Evolutionary conservation across 2,797 vertebrate genomes (phyloP), one percentile per base, ranked within the genome.

Genomic region (Aldrovandia affinis): DNA sequence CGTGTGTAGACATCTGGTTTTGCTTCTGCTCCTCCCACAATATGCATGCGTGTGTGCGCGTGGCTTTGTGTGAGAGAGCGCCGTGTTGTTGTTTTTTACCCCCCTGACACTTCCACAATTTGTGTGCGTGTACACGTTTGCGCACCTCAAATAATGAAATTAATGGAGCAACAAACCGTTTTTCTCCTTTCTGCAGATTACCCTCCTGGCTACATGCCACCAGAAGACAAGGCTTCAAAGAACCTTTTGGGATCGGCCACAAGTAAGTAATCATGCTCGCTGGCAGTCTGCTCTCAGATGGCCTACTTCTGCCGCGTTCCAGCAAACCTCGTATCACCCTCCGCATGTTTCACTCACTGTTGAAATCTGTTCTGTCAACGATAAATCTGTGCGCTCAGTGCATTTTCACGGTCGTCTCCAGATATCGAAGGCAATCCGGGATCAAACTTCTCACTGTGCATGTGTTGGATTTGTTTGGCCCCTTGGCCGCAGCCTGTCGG

Each of bases 171-270:
- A 78, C 85, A 83, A 68, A 30, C 20, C 54, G 8, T 25, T 30
- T 28, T 42, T 12, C 42, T 80, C 14, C 81, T 89, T 81, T 87
- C 84, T 61, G 55, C 85, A 99, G 98, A 99, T 93, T 99, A 98
- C 90, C 97, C 96, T 0, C 92, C 97, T 80, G 97, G 98, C 87
- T 98, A 97, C 90, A 96, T 94, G 89, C 96, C 96, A 0, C 94
- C 95, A 55, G 98, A 99, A 89, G 98, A 99, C 91, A 98, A 98
- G 89, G 93, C 96, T 81, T 97, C 98, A 44, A 99, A 99, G 94
- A 99, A 99, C 92, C 94, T 99, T 81, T 95, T 99, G 87, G 98
- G 98, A 83, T 99, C 98, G 88, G 98, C 98, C 84, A 99, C 97
- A 89, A 99, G 98, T 99, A 93, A 87, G 98, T 97, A 87, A 89